A percentile compares a stretch with the other conserved stretches of the same genome.
Evolutionary conservation across 2,888 invertebrate genomes (phyloP).

Genomic region (Aspidapion aeneum): DNA sequence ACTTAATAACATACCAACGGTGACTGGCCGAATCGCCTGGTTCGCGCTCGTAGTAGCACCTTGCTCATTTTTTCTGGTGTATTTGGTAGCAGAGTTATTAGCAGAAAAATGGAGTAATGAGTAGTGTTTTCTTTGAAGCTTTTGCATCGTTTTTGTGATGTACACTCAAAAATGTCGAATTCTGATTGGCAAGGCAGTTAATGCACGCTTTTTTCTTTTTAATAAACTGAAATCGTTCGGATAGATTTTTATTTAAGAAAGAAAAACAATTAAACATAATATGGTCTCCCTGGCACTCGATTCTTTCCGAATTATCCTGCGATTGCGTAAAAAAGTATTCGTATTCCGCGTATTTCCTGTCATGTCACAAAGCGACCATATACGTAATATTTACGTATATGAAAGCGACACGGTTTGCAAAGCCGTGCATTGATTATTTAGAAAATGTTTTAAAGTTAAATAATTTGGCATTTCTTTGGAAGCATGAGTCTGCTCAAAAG

Average conservation of each 20-base stretch:
- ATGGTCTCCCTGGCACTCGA: no score
- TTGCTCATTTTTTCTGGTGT: no score
- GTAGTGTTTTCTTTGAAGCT: no score
- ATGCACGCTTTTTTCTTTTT: background rate
- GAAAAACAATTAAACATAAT: background rate
- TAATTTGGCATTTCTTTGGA: background rate
- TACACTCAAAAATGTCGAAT: background rate
- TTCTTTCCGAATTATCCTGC: no score
- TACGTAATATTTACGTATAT: no score
- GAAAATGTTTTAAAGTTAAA: background rate
- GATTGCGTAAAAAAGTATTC: no score
- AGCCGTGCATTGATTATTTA: background rate
- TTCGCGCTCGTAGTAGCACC: no score
- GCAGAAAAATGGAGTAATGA: background rate
- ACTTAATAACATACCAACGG: background rate
- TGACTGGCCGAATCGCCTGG: background rate
- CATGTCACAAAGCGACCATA: no score
- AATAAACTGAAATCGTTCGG: background rate
- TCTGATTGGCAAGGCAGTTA: background rate
- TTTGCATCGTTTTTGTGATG: background rate
- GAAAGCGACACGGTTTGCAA: background rate
- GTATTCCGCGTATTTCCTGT: no score
- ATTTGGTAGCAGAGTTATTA: background rate
- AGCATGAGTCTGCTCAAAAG: background rate
- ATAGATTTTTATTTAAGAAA: background rate